phyloP scores from a whole-genome alignment of 2,113 vertebrate species.

The Serinus canaria region DNA sequence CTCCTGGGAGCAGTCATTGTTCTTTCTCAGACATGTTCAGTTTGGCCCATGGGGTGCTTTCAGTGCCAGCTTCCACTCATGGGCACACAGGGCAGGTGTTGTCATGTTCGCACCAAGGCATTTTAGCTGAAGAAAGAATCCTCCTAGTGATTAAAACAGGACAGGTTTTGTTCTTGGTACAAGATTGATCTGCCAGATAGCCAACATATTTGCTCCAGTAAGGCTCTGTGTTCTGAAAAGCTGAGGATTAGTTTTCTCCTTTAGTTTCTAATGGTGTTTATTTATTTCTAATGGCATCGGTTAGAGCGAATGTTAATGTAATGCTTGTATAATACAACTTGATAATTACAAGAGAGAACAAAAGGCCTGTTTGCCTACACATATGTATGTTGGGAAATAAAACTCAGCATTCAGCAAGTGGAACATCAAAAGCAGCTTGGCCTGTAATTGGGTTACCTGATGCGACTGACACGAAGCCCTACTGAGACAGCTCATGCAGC shows the following conservation, averaged over 20 bases:
- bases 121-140: background rate
- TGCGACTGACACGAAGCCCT: background rate
- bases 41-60: background rate
- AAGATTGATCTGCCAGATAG: background rate
- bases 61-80: background rate
- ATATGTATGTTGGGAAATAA: background rate
- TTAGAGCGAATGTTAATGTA: background rate
- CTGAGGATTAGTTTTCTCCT: background rate
- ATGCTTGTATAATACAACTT: background rate
- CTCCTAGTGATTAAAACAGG: background rate
- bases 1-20: background rate
- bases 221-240: background rate
- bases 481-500: constrained; percentile 30
- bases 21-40: background rate
- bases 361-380: constrained; percentile 12
- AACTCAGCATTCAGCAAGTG: constrained; percentile 2
- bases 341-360: constrained; percentile 42
- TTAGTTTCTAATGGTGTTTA: background rate
- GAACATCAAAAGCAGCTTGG: constrained; percentile 46
- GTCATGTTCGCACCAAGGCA: background rate
- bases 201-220: background rate
- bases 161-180: background rate
- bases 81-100: background rate
- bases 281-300: constrained; percentile 5
- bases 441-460: constrained; percentile 30